Conservation (phyloP, 2,888 invertebrate species). For the Pseudoips prasinana region DNA sequence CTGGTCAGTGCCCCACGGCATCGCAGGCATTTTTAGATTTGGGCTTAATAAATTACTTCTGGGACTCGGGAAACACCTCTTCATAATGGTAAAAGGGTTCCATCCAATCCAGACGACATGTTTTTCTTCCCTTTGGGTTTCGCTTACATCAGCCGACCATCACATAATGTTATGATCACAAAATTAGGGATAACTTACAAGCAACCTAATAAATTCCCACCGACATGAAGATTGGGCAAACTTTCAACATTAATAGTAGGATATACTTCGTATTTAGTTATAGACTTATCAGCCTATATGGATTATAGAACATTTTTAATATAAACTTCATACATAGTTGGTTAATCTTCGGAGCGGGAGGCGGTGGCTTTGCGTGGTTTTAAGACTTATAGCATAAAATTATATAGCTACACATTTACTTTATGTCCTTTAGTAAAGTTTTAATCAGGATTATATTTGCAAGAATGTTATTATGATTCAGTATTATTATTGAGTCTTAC, state of each 20-base stretch:
- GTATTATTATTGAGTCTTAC: no score
- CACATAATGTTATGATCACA: neutral
- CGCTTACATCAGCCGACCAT: no score
- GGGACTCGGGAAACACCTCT: no score
- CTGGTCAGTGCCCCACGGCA: no score
- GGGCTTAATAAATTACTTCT: no score
- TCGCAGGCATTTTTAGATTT: no score
- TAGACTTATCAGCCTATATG: no score
- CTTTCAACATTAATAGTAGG: constrained; percentile 23
- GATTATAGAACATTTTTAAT: constrained; percentile 41
- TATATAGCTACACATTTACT: no score
- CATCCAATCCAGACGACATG: neutral
- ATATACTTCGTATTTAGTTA: neutral
- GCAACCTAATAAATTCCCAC: constrained; percentile 1
- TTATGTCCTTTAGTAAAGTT: no score
- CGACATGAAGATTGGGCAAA: constrained; percentile 4
- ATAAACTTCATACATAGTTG: constrained; percentile 33
- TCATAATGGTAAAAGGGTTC: constrained; percentile 9
- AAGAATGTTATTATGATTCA: no score
- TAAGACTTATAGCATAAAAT: constrained; percentile 5
- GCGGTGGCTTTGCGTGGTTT: constrained; percentile 6
- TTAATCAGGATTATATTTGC: no score
- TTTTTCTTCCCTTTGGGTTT: no score
- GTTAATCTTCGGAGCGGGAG: constrained; percentile 13
- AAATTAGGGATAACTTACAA: constrained; percentile 11